A percentile compares a stretch with the other conserved stretches of the same genome.
phyloP scores from a whole-genome alignment of 2,888 invertebrate genomes.

The Chymomyza amoena region DNA sequence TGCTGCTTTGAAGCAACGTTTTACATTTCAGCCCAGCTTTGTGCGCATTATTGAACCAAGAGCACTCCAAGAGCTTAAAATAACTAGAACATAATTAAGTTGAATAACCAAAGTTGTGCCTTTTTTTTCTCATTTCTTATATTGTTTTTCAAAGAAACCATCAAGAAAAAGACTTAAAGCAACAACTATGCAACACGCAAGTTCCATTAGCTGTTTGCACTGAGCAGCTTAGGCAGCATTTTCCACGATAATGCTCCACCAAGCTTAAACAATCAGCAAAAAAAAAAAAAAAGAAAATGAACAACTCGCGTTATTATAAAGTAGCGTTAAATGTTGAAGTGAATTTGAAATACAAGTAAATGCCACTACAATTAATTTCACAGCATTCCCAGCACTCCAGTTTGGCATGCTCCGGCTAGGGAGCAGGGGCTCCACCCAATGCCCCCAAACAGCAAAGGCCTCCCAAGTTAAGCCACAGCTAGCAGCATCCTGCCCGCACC shows the following conservation, averaged over 20 bases:
- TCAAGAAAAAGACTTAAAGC: constrained; percentile 24
- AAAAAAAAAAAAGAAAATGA: background rate
- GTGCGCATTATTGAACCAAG: constrained; percentile 17
- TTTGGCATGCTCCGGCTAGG: background rate
- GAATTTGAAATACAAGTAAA: constrained; percentile 30
- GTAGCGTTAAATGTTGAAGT: background rate
- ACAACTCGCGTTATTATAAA: background rate
- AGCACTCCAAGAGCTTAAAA: constrained; percentile 10
- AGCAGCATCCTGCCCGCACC: too few relatives aligned
- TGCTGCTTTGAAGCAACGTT: constrained; percentile 10
- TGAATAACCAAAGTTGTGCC: background rate
- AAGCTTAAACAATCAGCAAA: background rate
- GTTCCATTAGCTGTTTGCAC: constrained; percentile 54
- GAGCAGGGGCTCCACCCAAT: too few relatives aligned
- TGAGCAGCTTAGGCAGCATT: constrained; percentile 42
- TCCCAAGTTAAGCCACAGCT: too few relatives aligned
- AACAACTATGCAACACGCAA: constrained; percentile 55
- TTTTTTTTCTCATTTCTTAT: background rate
- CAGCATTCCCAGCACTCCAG: constrained; percentile 16
- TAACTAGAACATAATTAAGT: constrained; percentile 15
- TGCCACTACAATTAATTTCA: constrained; percentile 62
- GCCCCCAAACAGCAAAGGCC: background rate
- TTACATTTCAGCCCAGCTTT: constrained; percentile 32
- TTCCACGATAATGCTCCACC: constrained; percentile 53
- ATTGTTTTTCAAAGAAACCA: background rate